phyloP scores from a whole-genome alignment of 2,888 invertebrate species.

The Lepidonotus clava region DNA sequence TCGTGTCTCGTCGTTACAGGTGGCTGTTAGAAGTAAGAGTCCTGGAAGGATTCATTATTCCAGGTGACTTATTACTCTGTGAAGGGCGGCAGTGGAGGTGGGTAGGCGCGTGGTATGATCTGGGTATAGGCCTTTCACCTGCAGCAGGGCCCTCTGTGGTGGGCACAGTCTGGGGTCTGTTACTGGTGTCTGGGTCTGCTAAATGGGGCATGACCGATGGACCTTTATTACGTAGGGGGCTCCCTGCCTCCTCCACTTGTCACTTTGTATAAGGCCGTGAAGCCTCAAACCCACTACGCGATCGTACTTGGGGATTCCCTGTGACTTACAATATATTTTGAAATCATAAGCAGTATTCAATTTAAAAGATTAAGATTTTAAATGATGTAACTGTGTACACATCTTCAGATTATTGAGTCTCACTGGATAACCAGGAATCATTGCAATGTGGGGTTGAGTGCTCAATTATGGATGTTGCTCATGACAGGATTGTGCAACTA shows the following conservation, averaged over 20 bases:
- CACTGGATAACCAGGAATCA: too few species aligned
- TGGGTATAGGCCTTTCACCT: conserved; percentile 13
- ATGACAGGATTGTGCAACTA: too few species aligned
- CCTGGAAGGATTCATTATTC: conserved; percentile 22
- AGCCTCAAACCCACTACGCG: too few species aligned
- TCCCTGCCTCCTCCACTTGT: conserved; percentile 20
- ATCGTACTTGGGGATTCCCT: background rate
- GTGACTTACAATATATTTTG: too few species aligned
- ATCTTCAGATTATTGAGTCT: too few species aligned
- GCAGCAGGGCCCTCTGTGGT: background rate
- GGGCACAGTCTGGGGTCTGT: conserved; percentile 39
- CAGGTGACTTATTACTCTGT: background rate
- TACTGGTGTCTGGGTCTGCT: background rate
- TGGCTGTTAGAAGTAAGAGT: background rate
- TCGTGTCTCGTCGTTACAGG: background rate
- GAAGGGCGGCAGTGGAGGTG: too few species aligned
- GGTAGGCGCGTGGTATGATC: conserved; percentile 26
- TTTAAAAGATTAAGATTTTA: too few species aligned
- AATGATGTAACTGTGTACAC: too few species aligned
- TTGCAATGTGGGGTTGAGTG: too few species aligned
- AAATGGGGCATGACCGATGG: conserved; percentile 29
- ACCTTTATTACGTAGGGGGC: background rate
- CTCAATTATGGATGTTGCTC: too few species aligned
- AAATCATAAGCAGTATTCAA: too few species aligned
- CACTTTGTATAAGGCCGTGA: background rate